These are phyloP conservation scores for Rissa tridactyla DNA, from an alignment of 2,113 vertebrate genomes.

Conservation along the genomic window DNA sequence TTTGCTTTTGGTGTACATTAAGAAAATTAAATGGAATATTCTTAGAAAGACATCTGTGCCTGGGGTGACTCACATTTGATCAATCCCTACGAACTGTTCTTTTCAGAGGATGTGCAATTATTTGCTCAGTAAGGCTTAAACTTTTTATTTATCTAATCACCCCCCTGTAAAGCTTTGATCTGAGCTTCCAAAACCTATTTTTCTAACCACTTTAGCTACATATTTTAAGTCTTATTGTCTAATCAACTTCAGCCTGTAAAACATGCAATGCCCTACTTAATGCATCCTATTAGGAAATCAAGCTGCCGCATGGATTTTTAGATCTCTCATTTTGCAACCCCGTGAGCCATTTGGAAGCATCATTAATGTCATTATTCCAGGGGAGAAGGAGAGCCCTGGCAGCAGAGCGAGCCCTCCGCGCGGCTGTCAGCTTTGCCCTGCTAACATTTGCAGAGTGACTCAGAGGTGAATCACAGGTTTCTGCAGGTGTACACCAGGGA, in stretches of 20 bases:
- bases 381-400: slow-evolving; percentile 64
- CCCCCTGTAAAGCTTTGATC: slow-evolving; percentile 80
- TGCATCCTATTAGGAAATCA: slow-evolving; percentile 77
- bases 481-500: slow-evolving; percentile 80
- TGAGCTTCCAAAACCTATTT: slow-evolving; percentile 71
- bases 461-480: slow-evolving; percentile 81
- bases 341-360: slow-evolving; percentile 75
- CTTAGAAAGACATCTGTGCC: slow-evolving; percentile 79
- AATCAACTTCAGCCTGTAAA: slow-evolving; percentile 75
- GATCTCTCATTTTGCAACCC: slow-evolving; percentile 68
- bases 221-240: slow-evolving; percentile 76
- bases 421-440: slow-evolving; percentile 65
- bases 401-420: slow-evolving; percentile 58
- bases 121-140: slow-evolving; percentile 82
- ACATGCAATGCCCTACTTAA: slow-evolving; percentile 78
- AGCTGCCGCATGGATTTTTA: slow-evolving; percentile 67
- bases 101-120: slow-evolving; percentile 82
- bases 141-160: slow-evolving; percentile 81
- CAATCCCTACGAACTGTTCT: slow-evolving; percentile 71
- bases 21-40: slow-evolving; percentile 77
- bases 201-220: slow-evolving; percentile 74
- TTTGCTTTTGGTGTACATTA: slow-evolving; percentile 68
- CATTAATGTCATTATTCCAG: slow-evolving; percentile 75
- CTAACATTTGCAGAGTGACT: slow-evolving; percentile 77
- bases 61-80: slow-evolving; percentile 77